Percentiles rank a stretch among this genome's conserved stretches.
Conservation (phyloP, 2,797 vertebrate genomes). For the Hydrolagus colliei region DNA sequence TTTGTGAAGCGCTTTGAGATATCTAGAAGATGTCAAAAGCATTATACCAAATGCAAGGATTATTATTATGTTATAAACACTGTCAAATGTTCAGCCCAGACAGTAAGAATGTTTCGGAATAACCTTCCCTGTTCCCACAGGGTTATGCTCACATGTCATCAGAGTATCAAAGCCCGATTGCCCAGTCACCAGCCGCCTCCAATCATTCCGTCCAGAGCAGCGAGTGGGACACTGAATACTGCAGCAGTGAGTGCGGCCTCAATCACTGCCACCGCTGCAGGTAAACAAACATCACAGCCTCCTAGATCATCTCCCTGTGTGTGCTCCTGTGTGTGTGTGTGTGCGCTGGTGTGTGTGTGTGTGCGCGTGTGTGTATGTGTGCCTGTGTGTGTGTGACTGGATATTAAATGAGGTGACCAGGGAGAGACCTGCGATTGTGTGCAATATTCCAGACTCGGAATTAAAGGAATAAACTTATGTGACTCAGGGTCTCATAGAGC, state of each 20-base stretch:
- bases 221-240: slow-evolving; percentile 90
- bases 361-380: no score
- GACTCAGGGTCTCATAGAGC: background rate
- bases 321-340: no score
- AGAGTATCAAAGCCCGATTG: slow-evolving; percentile 82
- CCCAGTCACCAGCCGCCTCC: slow-evolving; percentile 81
- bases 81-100: no score
- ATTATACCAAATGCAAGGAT: no score
- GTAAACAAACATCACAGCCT: background rate
- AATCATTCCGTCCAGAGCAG: slow-evolving; percentile 70
- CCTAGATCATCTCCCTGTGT: no score
- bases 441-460: background rate
- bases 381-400: no score
- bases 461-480: background rate
- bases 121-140: slow-evolving; percentile 47
- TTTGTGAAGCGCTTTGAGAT: no score
- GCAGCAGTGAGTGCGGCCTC: slow-evolving; percentile 87
- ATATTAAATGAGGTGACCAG: background rate
- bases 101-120: no score
- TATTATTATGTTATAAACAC: no score
- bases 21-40: no score
- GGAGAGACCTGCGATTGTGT: background rate
- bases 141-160: slow-evolving; percentile 86
- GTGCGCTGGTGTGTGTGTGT: no score
- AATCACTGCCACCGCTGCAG: slow-evolving; percentile 71